Evolutionary conservation across 2,797 vertebrate genomes (phyloP), one percentile per base, ranked within the genome.

Genomic region (Darevskia nairensis): DNA sequence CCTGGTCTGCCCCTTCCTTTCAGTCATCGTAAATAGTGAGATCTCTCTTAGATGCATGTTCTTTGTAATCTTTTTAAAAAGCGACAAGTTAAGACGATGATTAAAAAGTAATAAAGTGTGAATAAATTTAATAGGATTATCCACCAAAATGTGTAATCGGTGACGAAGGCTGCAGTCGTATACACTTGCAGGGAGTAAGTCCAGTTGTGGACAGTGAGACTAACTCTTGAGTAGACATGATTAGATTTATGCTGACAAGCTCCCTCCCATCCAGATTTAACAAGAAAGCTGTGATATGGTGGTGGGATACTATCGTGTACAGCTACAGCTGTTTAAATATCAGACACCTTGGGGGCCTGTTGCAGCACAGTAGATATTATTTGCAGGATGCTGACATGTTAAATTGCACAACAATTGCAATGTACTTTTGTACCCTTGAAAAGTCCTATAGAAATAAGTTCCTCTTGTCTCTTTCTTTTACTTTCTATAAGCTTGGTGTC

Each of bases 401-500:
- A 69, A 35, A 78, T 64, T 77, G 68, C 39, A 10, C 44, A 29
- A 59, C 6, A 84, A 59, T 44, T 75, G 59, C 8, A 55, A 59
- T 74, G 61, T 17, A 19, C 25, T 81, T 75, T 68, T 35, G 8
- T 44, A 44, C 41, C 25, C 11, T 68, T 75, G 32, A 46, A 61
- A 71, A 27, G 10, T 66, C 35, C 19, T 64, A 71, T 23, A 84
- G 46, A 72, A 90, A 19, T 76, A 85, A 35, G 84, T 50, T 21
- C 1, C 17, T 29, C 13, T 46, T 59, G 19, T 50, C 93, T 88
- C 69, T 10, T 87, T 7, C 91, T 90, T 32, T 4, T 8, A 41
- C 66, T 91, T 93, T 94, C 68, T 85, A 96, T 91, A 95, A 99
- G 99, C 98, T 99, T 69, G 99, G 98, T 74, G 98, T 99, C 91